phyloP scores from a whole-genome alignment of 2,888 invertebrate genomes.

The Chloromyia formosa region DNA sequence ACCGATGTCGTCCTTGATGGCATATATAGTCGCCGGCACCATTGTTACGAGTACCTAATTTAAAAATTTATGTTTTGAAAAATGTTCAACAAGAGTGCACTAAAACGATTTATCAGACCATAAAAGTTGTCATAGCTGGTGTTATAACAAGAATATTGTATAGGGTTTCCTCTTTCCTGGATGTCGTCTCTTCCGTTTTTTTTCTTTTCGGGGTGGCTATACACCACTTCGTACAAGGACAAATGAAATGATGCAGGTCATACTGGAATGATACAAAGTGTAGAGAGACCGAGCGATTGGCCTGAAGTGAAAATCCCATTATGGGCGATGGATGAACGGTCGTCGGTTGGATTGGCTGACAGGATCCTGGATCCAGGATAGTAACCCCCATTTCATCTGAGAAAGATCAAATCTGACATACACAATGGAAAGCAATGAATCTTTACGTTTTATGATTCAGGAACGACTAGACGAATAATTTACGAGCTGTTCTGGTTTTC shows the following conservation, averaged over 20 bases:
- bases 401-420: not conserved
- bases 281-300: not conserved
- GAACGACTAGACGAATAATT: slow-evolving; percentile 4
- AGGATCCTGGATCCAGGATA: too few species aligned
- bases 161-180: not conserved
- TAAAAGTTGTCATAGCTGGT: slow-evolving; percentile 44
- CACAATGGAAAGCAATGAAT: not conserved
- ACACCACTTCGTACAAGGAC: slow-evolving; percentile 18
- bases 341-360: not conserved
- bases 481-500: not conserved
- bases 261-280: not conserved
- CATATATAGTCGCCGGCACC: slow-evolving; percentile 24
- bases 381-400: too few species aligned
- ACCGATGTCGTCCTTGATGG: slow-evolving; percentile 29
- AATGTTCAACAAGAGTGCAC: slow-evolving; percentile 46
- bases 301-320: slow-evolving; percentile 36
- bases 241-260: slow-evolving; percentile 32
- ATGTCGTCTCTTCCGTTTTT: not conserved
- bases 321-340: slow-evolving; percentile 1
- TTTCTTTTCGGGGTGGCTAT: not conserved
- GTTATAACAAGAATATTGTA: slow-evolving; percentile 25
- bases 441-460: not conserved
- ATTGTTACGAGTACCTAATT: slow-evolving; percentile 44
- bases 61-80: slow-evolving; percentile 46
- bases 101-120: slow-evolving; percentile 47